Evolutionary conservation across 2,113 vertebrate species (phyloP).

Genomic region (Potamarius usumacintae): DNA sequence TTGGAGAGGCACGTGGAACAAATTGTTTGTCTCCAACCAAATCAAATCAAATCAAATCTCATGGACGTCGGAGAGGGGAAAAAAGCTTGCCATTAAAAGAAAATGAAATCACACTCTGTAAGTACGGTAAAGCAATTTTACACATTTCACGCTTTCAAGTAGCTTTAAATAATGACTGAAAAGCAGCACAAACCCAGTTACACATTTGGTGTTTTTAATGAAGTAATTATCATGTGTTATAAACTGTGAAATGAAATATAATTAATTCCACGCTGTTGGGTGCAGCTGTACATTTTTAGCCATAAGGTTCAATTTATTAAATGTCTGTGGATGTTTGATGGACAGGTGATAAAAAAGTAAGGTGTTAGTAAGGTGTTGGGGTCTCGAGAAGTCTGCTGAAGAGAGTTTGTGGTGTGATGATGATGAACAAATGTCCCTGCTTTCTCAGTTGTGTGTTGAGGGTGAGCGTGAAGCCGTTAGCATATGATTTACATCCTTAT

Average conservation of each 20-base stretch:
- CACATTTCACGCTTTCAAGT: not conserved
- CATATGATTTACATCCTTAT: not conserved
- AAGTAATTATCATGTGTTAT: not conserved
- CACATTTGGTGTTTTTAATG: not conserved
- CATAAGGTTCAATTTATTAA: not conserved
- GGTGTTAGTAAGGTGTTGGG: no score
- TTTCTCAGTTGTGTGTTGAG: not conserved
- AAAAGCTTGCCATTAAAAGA: not conserved
- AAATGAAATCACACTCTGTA: not conserved
- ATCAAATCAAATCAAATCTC: constrained; percentile 41
- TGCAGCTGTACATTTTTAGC: not conserved
- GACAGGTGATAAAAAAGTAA: not conserved
- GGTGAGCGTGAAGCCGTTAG: not conserved
- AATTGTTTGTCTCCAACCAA: not conserved
- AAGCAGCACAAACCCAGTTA: not conserved
- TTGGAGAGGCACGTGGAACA: not conserved
- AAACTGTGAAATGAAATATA: not conserved
- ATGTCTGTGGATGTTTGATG: not conserved
- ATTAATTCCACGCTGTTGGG: not conserved
- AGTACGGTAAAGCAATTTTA: not conserved
- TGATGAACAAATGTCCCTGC: not conserved
- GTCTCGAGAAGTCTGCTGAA: not conserved
- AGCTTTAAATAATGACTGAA: not conserved
- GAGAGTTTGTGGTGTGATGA: not conserved
- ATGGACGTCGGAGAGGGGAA: not conserved